phyloP scores from a whole-genome alignment of 2,113 vertebrate species.

The Micromys minutus region DNA sequence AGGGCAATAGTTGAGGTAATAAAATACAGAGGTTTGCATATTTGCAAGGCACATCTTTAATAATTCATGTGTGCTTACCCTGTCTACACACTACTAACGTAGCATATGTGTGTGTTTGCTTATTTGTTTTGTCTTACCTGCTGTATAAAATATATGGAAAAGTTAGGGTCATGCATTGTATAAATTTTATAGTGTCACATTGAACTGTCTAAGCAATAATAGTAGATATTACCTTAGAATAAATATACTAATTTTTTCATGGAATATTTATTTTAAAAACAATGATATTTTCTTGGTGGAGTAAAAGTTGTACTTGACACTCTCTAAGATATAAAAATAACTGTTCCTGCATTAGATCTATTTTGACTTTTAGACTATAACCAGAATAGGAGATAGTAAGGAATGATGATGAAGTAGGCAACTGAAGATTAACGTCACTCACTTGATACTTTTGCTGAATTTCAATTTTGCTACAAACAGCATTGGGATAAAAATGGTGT shows the following conservation, averaged over 20 bases:
- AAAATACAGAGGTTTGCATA: neutral
- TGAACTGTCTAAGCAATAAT: slow-evolving; percentile 25
- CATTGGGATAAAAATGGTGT: slow-evolving; percentile 29
- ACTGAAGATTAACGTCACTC: neutral
- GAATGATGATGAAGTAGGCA: neutral
- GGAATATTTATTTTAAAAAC: neutral
- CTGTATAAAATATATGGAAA: neutral
- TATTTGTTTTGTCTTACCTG: slow-evolving; percentile 16
- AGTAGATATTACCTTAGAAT: neutral
- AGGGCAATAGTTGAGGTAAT: neutral
- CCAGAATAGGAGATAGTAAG: neutral
- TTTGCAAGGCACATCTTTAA: neutral
- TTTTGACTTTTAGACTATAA: slow-evolving; percentile 21
- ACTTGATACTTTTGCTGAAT: neutral
- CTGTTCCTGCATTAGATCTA: neutral
- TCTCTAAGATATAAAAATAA: neutral
- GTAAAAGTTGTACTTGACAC: neutral
- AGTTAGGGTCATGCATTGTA: neutral
- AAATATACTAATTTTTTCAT: slow-evolving; percentile 24
- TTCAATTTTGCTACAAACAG: slow-evolving; percentile 18
- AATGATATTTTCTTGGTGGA: neutral
- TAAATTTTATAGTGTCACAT: neutral
- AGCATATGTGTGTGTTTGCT: neutral
- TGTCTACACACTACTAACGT: neutral
- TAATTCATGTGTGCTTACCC: neutral